Evolutionary conservation across 2,888 invertebrate genomes (phyloP).

Genomic region (Tubulanus polymorphus): DNA sequence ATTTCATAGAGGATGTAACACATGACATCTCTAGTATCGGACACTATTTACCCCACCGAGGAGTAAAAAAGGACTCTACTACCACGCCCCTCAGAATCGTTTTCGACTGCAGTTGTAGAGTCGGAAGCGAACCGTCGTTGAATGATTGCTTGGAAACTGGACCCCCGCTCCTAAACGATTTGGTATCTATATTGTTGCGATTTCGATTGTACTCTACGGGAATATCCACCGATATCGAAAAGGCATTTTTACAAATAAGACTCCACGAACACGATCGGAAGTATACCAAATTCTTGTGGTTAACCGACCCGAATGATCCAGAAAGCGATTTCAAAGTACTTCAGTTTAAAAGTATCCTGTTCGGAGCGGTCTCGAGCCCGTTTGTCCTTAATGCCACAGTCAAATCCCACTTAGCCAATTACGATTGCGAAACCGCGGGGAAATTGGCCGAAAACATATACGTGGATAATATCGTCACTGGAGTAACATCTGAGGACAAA

Average conservation of each 20-base stretch:
- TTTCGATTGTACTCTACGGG: slow-evolving; percentile 17
- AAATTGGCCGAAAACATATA: slow-evolving; percentile 12
- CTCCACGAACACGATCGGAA: slow-evolving; percentile 14
- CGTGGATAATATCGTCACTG: slow-evolving; percentile 14
- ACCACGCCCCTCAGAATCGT: slow-evolving; percentile 22
- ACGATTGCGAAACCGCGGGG: background rate
- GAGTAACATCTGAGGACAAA: slow-evolving; percentile 5
- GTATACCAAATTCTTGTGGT: slow-evolving; percentile 18
- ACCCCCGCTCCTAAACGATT: slow-evolving; percentile 17
- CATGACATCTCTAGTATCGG: background rate
- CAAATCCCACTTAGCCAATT: slow-evolving; percentile 12
- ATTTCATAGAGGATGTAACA: background rate
- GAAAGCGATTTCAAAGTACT: slow-evolving; percentile 8
- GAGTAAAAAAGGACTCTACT: slow-evolving; percentile 17
- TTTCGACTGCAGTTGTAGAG: slow-evolving; percentile 15
- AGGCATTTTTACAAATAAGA: slow-evolving; percentile 14
- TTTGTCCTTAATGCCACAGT: slow-evolving; percentile 17
- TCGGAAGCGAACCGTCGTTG: slow-evolving; percentile 12
- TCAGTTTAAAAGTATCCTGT: slow-evolving; percentile 14
- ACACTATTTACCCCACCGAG: slow-evolving; percentile 20
- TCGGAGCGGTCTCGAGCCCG: slow-evolving; percentile 7
- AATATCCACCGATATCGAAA: background rate
- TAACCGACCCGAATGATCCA: slow-evolving; percentile 14
- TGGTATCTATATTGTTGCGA: slow-evolving; percentile 13
- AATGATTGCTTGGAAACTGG: slow-evolving; percentile 19